Evolutionary conservation across 2,888 invertebrate species (phyloP).

Genomic region (Apamea epomidion): DNA sequence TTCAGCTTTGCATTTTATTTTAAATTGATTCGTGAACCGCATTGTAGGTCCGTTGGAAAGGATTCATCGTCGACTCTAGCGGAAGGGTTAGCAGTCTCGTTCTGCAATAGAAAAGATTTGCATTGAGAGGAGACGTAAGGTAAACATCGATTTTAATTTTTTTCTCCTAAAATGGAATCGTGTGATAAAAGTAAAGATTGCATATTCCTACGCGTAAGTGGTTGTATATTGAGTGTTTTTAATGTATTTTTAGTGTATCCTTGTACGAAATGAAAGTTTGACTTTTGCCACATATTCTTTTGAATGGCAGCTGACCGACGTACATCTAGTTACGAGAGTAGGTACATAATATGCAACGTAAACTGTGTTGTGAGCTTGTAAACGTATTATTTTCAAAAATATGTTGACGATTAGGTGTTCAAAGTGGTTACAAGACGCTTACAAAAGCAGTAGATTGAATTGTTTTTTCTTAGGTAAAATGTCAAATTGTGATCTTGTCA

Average conservation of each 20-base stretch:
- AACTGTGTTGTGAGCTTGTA: slow-evolving; percentile 79
- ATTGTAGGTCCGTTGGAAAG: slow-evolving; percentile 86
- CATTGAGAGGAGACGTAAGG: slow-evolving; percentile 90
- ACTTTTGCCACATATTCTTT: slow-evolving; percentile 91
- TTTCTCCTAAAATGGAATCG: slow-evolving; percentile 85
- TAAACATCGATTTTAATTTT: slow-evolving; percentile 90
- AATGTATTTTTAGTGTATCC: slow-evolving; percentile 90
- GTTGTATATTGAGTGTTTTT: slow-evolving; percentile 83
- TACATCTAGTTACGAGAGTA: slow-evolving; percentile 87
- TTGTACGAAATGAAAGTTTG: slow-evolving; percentile 91
- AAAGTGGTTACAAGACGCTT: slow-evolving; percentile 76
- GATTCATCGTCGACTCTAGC: slow-evolving; percentile 87
- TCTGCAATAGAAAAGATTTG: slow-evolving; percentile 90
- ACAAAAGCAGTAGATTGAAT: slow-evolving; percentile 77
- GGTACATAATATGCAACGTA: slow-evolving; percentile 83
- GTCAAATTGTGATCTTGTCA: slow-evolving; percentile 90
- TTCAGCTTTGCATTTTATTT: slow-evolving; percentile 90
- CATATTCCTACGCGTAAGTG: slow-evolving; percentile 72
- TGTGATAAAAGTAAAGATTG: slow-evolving; percentile 76
- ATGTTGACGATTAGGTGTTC: slow-evolving; percentile 68
- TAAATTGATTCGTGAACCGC: slow-evolving; percentile 89
- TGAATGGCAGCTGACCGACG: slow-evolving; percentile 90
- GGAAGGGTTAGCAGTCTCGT: slow-evolving; percentile 90
- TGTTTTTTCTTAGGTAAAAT: slow-evolving; percentile 88
- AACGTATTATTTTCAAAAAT: slow-evolving; percentile 76